Conservation (phyloP, 2,113 vertebrate genomes). For the Muscicapa adusta region DNA sequence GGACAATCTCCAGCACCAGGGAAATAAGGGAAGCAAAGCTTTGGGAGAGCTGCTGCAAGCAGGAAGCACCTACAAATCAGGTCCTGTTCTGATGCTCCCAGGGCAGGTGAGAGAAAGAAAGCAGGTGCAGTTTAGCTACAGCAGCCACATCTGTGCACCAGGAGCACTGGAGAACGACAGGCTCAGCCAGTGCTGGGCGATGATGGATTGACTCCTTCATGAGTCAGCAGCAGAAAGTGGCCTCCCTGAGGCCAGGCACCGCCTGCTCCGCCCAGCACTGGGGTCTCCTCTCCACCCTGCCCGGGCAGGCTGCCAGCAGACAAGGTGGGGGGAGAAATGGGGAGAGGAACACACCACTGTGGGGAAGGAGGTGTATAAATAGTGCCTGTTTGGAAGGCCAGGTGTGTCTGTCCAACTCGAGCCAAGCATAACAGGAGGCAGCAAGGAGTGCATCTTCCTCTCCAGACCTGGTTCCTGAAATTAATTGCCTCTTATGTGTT, state of each 20-base stretch:
- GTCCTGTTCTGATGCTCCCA: neutral
- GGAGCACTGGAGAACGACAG: neutral
- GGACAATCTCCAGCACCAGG: neutral
- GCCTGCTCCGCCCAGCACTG: fast-evolving
- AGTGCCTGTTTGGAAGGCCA: conserved; percentile 6
- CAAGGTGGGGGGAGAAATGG: neutral
- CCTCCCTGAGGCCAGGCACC: neutral
- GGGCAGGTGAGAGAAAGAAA: neutral
- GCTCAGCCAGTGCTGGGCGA: neutral
- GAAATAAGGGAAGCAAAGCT: neutral
- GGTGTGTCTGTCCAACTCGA: neutral
- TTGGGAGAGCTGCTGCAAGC: neutral
- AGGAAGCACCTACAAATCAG: neutral
- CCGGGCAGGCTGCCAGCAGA: neutral
- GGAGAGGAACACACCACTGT: neutral
- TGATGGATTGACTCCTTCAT: neutral
- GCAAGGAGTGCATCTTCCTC: neutral
- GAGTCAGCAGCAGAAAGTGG: neutral
- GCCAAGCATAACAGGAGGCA: conserved; percentile 52
- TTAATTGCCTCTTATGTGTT: conserved; percentile 10
- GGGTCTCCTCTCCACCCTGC: neutral
- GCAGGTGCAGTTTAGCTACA: neutral
- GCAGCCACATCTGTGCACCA: neutral
- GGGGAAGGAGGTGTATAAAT: conserved; percentile 41
- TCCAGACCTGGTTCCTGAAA: conserved; percentile 24